Evolutionary conservation across 2,888 invertebrate species (phyloP), one percentile per base, ranked within the genome.

Genomic region (Drosophila meridiana): DNA sequence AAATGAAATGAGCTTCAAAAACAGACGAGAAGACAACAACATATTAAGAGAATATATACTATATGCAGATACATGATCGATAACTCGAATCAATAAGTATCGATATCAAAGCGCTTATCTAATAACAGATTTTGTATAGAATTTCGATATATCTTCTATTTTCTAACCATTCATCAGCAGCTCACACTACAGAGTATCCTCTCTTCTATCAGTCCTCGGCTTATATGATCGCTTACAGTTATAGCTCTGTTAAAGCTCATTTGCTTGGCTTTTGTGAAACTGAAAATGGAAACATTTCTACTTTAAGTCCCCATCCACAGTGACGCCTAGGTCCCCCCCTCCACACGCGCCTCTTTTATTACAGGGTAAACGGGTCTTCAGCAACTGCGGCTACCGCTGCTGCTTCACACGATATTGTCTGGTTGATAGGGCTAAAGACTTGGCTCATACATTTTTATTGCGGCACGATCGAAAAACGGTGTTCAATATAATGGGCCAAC

Each of bases 381-480:
- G 60, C 69, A 66, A 50, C 66, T 69, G 30, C 50, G 58, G 45
- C 48, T 61, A n/a, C 40, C 14, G 40, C 40, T 14, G 38, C 74
- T 70, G 83, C 89, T 88, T 87, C 87, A 90, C 87, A 88, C 87
- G 87, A 90, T 88, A 78, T 90, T 88, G 73, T 70, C 64, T 65
- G 73, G 45, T 86, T 83, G 90, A 87, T 87, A 90, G 82, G 64
- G 72, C 71, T 75, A 64, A 78, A 70, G 80, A 71, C 72, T 69
- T 71, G 76, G 61, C 83, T 83, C 90, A 88, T 87, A 87, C 90
- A 87, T 86, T 87, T 87, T 87, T 90, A 87, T 87, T 86, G 87
- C 89, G 69, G 76, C 87, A 87, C 90, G 89, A 87, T 90, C 90
- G 78, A 76, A 82, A 75, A 89, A 89, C 88, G 86, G 83, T 85